Evolutionary conservation across 2,888 invertebrate genomes (phyloP).

Genomic region (Chrysotoxum bicinctum): DNA sequence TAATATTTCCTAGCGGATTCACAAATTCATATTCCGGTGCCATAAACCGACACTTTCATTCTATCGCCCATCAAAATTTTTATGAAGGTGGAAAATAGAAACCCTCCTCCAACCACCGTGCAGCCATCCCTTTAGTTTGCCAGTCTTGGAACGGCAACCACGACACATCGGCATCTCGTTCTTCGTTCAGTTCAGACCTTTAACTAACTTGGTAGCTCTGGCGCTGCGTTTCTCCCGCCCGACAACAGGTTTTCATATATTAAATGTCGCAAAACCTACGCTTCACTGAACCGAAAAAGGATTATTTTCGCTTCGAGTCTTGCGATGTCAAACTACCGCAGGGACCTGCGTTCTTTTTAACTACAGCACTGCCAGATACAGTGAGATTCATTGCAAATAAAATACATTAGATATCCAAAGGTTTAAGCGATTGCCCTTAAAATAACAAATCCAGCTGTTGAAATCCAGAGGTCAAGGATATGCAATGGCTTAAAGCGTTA

Average conservation of each 20-base stretch:
- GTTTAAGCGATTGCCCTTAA: no score
- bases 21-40: constrained; percentile 65
- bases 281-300: constrained; percentile 68
- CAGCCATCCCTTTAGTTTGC: background rate
- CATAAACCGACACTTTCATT: constrained; percentile 52
- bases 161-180: background rate
- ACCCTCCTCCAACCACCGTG: no score
- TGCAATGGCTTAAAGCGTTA: background rate
- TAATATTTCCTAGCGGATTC: constrained; percentile 57
- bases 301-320: constrained; percentile 65
- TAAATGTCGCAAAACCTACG: constrained; percentile 69
- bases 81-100: background rate
- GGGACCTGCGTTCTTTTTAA: constrained; percentile 7
- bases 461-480: no score
- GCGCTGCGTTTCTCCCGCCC: constrained; percentile 8
- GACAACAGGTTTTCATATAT: constrained; percentile 65
- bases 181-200: background rate
- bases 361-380: background rate
- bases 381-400: background rate
- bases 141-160: background rate
- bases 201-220: background rate
- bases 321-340: constrained; percentile 27
- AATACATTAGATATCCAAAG: background rate
- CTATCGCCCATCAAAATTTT: constrained; percentile 11
- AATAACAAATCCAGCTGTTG: no score